These are phyloP conservation scores for Actinernus sp. DNA, from an alignment of 92 coral and sea anemone species.

Conservation along the genomic window DNA sequence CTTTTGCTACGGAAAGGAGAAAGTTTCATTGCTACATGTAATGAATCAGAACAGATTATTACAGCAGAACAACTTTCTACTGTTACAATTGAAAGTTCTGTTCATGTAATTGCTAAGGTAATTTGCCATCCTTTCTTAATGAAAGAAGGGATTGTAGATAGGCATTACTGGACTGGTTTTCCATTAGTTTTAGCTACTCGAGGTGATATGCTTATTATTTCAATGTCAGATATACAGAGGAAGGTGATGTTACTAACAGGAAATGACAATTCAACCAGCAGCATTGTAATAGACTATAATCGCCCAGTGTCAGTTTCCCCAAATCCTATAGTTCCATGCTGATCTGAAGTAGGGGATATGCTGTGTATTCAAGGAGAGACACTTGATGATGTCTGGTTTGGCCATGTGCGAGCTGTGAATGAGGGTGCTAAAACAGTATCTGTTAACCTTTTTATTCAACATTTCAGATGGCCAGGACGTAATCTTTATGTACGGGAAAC, in stretches of 20 bases:
- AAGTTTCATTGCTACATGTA: neutral
- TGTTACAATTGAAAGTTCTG: neutral
- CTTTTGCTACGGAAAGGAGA: slow-evolving; percentile 1
- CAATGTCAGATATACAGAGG: neutral
- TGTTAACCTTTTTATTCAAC: neutral
- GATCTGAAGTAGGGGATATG: slow-evolving; percentile 8
- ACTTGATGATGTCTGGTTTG: slow-evolving; percentile 1
- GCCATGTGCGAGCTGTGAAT: slow-evolving; percentile 2
- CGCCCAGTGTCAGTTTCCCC: slow-evolving; percentile 2
- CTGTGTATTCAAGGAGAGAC: slow-evolving; percentile 2
- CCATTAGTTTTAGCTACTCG: neutral
- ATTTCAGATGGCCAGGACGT: slow-evolving; percentile 1
- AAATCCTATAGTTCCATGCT: neutral
- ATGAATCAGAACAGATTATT: neutral
- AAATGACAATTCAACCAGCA: neutral
- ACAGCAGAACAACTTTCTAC: slow-evolving; percentile 2
- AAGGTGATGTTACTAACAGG: neutral
- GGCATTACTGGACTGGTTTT: slow-evolving; percentile 11
- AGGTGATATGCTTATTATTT: neutral
- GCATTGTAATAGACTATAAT: slow-evolving; percentile 5
- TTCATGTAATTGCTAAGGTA: neutral
- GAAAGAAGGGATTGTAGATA: neutral
- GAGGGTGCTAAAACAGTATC: neutral
- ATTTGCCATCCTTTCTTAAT: neutral
- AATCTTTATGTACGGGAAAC: slow-evolving; percentile 1